phyloP scores from a whole-genome alignment of 2,888 invertebrate species.

The Alcis repandata region DNA sequence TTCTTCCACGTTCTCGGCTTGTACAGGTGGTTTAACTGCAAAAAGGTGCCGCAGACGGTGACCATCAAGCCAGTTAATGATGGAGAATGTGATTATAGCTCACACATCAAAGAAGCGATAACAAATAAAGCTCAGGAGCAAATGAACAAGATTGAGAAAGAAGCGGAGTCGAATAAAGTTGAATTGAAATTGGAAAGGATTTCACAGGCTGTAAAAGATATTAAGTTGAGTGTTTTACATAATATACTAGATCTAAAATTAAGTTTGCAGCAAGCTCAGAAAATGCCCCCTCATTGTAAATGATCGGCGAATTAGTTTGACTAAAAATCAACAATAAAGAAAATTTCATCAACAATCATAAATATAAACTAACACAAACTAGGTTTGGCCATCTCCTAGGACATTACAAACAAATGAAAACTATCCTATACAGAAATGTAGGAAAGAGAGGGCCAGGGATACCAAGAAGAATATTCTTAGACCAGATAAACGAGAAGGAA shows the following conservation, averaged over 20 bases:
- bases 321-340: no score
- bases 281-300: background rate
- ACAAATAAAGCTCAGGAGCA: conserved; percentile 20
- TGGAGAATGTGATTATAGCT: background rate
- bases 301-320: background rate
- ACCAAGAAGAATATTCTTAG: no score
- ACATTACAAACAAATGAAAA: no score
- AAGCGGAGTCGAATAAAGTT: conserved; percentile 1
- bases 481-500: no score
- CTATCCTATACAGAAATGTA: no score
- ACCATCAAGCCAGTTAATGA: conserved; percentile 2
- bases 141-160: conserved; percentile 5
- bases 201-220: conserved; percentile 6
- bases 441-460: no score
- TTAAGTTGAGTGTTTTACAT: conserved; percentile 1
- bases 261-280: conserved; percentile 1
- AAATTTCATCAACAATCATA: no score
- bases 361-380: no score
- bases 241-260: conserved; percentile 14
- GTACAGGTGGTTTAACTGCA: conserved; percentile 9
- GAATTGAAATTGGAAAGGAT: conserved; percentile 21
- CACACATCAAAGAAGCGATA: conserved; percentile 9
- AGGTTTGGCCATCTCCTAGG: no score
- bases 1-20: conserved; percentile 7
- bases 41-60: conserved; percentile 9